Conservation (phyloP, 2,888 invertebrate species). For the Melikaiella ostensackeni region DNA sequence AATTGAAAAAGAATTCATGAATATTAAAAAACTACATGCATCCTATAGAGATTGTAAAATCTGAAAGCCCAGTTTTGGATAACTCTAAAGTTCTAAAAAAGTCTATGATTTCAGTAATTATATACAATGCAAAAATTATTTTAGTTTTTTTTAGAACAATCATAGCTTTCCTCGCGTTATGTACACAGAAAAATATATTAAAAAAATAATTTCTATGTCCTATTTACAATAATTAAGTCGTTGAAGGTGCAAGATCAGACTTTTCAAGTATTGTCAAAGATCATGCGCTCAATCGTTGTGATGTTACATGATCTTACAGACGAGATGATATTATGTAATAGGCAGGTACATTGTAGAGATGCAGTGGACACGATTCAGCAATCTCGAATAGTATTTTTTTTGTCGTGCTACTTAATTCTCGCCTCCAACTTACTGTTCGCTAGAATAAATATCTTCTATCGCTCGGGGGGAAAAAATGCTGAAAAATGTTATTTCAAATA, state of each 20-base stretch:
- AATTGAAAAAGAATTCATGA: too few species aligned
- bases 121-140: background rate
- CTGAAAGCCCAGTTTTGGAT: background rate
- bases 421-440: slow-evolving; percentile 65
- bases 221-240: slow-evolving; percentile 27
- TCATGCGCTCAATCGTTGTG: slow-evolving; percentile 15
- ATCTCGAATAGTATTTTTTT: slow-evolving; percentile 5
- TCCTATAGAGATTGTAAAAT: background rate
- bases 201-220: slow-evolving; percentile 2
- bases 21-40: background rate
- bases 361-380: slow-evolving; percentile 17
- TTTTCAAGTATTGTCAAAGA: slow-evolving; percentile 18
- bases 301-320: slow-evolving; percentile 19
- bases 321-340: background rate
- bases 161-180: background rate
- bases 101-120: background rate
- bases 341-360: slow-evolving; percentile 25
- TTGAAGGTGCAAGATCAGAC: slow-evolving; percentile 13
- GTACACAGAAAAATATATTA: background rate
- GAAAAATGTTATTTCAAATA: slow-evolving; percentile 71
- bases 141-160: background rate
- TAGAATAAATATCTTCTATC: slow-evolving; percentile 61
- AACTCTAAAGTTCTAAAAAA: background rate
- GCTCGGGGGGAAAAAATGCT: slow-evolving; percentile 74
- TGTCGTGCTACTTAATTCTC: slow-evolving; percentile 65